Evolutionary conservation across 2,797 vertebrate species (phyloP).

Genomic region (Acanthurus leucopareius): DNA sequence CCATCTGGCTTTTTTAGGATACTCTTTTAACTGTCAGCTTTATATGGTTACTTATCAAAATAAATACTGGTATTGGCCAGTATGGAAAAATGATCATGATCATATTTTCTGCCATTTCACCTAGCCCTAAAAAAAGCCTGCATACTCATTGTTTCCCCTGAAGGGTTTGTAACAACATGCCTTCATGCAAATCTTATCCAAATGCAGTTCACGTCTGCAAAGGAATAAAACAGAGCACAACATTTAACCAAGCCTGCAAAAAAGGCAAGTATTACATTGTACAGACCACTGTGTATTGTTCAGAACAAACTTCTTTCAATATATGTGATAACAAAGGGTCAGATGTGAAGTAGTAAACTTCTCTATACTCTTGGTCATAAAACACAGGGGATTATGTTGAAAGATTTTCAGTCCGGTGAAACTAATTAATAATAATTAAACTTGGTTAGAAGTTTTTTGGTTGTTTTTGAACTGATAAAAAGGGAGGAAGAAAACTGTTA

Average conservation of each 20-base stretch:
- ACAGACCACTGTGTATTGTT: not conserved
- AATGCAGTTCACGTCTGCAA: not conserved
- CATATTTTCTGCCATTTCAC: no score
- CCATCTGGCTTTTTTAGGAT: no score
- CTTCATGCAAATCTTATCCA: constrained; percentile 23
- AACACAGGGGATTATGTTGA: not conserved
- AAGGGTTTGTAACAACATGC: not conserved
- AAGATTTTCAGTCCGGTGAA: not conserved
- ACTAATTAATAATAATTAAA: constrained; percentile 2
- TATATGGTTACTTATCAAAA: no score
- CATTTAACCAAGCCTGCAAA: not conserved
- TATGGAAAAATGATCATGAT: no score
- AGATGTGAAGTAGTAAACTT: not conserved
- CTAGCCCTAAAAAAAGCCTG: not conserved
- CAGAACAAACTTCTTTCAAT: not conserved
- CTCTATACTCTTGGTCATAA: not conserved
- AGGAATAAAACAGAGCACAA: not conserved
- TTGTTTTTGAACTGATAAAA: no score
- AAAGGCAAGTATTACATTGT: not conserved
- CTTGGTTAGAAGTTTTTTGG: not conserved
- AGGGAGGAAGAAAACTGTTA: not conserved
- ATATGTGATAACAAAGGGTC: not conserved
- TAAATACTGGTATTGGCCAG: no score
- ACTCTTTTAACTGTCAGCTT: no score
- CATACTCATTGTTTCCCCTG: not conserved